Base-by-base conservation (phyloP, 2,797 vertebrate genomes). In the Lutjanus campechanus region DNA sequence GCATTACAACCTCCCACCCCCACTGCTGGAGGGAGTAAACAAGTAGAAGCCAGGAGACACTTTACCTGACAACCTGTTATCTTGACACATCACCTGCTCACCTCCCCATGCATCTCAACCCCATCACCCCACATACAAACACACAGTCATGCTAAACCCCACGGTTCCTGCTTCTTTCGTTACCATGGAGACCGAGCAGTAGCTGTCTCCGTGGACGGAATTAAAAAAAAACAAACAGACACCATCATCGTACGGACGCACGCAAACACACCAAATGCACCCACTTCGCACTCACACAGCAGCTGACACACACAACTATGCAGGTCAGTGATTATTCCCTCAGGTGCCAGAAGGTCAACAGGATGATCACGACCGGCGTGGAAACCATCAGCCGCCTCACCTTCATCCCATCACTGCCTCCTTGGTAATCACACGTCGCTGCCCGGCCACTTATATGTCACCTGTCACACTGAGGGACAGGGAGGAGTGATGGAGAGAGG, bases 111-210 rank as follows among this genome's bases (percentile, higher is more conserved):
- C 55, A 74, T 7, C 62, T 59, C 62, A 50, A 9, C 53, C 71
- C 12, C 61, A 55, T 71, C 41, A 51, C 55, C 49, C 58, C 68
- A 53, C 54, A 69, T 5, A 41, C 13, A 50, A 44, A 69, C 62
- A 44, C 54, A 44, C 56, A 70, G 16, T 6, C 15, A 40, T 10
- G 25, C 56, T 67, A 65, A 72, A 83, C 61, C 54, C 82, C 61
- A 15, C 2, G 40, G 72, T 81, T 80, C 58, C 63, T 74, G 81
- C 70, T 85, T 84, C 67, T 75, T 76, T 22, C 1, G 83, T 92
- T 91, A 82, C 93, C 88, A 88, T 92, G 87, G 91, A 81, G 80
- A 94, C 87, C 1, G 59, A 88, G 88, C 66, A 83, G 74, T 63
- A 73, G 85, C 59, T n/a, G 16, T 85, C 85, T 86, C 54, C 75